Evolutionary conservation across 1,140 invertebrate species (phyloP).

Genomic region (Drosophila grimshawi): DNA sequence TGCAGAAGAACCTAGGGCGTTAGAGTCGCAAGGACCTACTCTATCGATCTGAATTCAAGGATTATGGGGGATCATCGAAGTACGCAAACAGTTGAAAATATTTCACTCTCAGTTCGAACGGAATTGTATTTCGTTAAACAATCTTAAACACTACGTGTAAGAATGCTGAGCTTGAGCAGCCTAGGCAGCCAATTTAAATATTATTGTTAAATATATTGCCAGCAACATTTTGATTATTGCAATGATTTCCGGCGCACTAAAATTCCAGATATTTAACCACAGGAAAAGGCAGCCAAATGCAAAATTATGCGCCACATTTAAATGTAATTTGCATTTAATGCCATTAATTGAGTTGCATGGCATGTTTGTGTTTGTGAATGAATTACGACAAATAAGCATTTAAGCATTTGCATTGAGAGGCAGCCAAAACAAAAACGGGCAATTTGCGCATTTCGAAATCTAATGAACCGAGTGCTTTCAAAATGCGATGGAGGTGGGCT

Average conservation of each 20-base stretch:
- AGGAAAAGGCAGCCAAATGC: constrained; percentile 58
- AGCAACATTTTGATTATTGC: background rate
- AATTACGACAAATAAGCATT: constrained; percentile 56
- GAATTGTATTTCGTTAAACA: too few species aligned
- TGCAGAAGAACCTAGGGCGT: too few species aligned
- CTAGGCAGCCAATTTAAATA: too few species aligned
- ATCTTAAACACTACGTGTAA: too few species aligned
- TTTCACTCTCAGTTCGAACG: too few species aligned
- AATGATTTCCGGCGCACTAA: constrained; percentile 12
- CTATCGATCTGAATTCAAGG: too few species aligned
- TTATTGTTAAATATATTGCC: background rate
- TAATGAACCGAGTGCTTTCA: constrained; percentile 35
- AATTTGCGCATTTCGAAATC: constrained; percentile 36
- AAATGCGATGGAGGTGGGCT: constrained; percentile 37
- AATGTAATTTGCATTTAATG: constrained; percentile 70
- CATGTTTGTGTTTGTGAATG: constrained; percentile 24
- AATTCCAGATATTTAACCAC: constrained; percentile 25
- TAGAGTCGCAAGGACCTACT: too few species aligned
- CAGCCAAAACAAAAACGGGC: constrained; percentile 13
- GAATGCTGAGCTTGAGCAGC: too few species aligned
- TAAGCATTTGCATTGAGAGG: constrained; percentile 45
- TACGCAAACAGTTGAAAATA: too few species aligned
- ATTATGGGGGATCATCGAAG: too few species aligned
- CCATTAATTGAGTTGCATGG: constrained; percentile 71
- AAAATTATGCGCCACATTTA: constrained; percentile 59